These are phyloP conservation scores for Pleuronectes platessa DNA, from an alignment of 2,113 vertebrate genomes.

Conservation along the genomic window DNA sequence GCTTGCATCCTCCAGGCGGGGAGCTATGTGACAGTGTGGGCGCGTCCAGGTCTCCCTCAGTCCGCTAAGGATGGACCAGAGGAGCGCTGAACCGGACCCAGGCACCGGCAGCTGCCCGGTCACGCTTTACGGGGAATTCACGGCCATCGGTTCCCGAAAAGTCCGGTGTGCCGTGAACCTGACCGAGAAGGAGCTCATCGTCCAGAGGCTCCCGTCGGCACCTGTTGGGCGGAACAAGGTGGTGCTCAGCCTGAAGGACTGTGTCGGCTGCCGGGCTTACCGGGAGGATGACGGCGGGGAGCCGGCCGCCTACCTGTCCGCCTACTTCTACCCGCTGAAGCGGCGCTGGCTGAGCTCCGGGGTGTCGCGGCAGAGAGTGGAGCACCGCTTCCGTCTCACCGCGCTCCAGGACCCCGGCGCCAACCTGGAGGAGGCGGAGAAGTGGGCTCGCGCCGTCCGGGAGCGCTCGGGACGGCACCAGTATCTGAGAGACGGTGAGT, in stretches of 20 bases:
- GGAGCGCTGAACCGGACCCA: slow-evolving; percentile 33
- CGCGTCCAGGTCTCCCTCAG: slow-evolving; percentile 16
- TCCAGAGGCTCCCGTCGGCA: slow-evolving; percentile 69
- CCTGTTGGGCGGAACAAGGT: slow-evolving; percentile 64
- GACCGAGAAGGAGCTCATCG: slow-evolving; percentile 72
- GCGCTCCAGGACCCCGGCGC: slow-evolving; percentile 62
- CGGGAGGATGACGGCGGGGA: slow-evolving; percentile 57
- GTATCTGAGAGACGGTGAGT: slow-evolving; percentile 70
- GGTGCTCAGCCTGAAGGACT: slow-evolving; percentile 76
- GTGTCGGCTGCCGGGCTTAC: slow-evolving; percentile 76
- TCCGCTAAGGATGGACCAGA: slow-evolving; percentile 67
- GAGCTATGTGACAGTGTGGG: slow-evolving; percentile 37
- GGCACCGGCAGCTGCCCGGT: slow-evolving; percentile 18
- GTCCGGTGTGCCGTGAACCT: slow-evolving; percentile 70
- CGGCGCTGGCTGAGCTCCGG: slow-evolving; percentile 73
- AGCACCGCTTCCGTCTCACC: slow-evolving; percentile 75
- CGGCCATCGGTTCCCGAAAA: slow-evolving; percentile 52
- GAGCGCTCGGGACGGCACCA: slow-evolving; percentile 62
- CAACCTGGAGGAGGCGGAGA: slow-evolving; percentile 81
- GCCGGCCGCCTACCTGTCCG: slow-evolving; percentile 70
- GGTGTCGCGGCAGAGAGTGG: slow-evolving; percentile 69
- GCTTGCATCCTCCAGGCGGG: background rate
- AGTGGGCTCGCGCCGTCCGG: slow-evolving; percentile 76
- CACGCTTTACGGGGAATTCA: slow-evolving; percentile 77
- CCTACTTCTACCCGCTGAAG: slow-evolving; percentile 76